Evolutionary conservation across 1,140 invertebrate genomes (phyloP).

Genomic region (Planococcus citri): DNA sequence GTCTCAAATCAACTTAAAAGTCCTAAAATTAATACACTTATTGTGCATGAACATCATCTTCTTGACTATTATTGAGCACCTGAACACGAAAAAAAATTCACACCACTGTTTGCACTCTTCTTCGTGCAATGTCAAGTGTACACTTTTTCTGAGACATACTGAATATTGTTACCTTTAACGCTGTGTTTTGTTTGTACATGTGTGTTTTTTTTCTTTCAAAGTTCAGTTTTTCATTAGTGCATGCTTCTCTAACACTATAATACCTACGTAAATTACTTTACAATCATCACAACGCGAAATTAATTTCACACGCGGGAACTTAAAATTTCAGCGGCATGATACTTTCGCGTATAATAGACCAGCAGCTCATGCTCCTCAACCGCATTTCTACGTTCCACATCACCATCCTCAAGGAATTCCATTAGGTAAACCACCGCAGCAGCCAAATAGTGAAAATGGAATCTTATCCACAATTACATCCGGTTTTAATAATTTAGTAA

Average conservation of each 20-base stretch:
- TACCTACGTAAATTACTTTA: no score
- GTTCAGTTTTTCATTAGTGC: neutral
- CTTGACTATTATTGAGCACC: no score
- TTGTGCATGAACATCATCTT: no score
- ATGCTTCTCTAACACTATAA: neutral
- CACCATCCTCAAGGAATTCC: conserved; percentile 34
- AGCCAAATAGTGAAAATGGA: conserved; percentile 34
- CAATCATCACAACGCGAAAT: neutral
- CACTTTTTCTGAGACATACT: neutral
- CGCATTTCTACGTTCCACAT: conserved; percentile 35
- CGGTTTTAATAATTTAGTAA: conserved; percentile 59
- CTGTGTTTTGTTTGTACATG: neutral
- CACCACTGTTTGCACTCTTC: neutral
- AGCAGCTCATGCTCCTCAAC: conserved; percentile 29
- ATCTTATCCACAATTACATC: conserved; percentile 61
- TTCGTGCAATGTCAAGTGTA: neutral
- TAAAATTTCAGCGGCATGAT: conserved; percentile 29
- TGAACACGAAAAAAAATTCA: neutral
- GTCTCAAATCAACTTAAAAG: no score
- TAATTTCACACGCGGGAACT: neutral
- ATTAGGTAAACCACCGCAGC: conserved; percentile 33
- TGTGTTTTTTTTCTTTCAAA: neutral
- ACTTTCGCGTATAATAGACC: conserved; percentile 28
- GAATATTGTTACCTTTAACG: neutral
- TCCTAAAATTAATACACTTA: no score